Evolutionary conservation across 2,113 vertebrate genomes (phyloP).

Genomic region (Chaetops frenatus): DNA sequence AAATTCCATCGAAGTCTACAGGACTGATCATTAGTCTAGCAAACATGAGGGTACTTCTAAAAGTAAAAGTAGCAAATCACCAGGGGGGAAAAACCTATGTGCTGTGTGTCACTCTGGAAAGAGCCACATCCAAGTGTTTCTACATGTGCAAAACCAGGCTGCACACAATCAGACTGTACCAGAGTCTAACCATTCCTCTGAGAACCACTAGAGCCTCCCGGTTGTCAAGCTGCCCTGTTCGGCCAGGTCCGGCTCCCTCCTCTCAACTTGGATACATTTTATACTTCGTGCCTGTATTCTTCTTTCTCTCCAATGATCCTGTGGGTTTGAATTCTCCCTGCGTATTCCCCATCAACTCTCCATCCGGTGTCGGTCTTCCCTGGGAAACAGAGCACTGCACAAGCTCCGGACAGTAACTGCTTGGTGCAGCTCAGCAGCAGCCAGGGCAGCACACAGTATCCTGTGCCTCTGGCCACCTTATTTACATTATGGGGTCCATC

Average conservation of each 20-base stretch:
- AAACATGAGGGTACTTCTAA: neutral
- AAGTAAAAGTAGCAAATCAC: neutral
- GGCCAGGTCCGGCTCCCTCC: neutral
- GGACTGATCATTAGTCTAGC: neutral
- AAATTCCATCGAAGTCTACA: neutral
- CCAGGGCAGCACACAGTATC: rapidly evolving
- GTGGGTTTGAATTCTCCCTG: neutral
- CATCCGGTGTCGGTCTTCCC: neutral
- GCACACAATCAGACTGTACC: neutral
- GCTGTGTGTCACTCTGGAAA: neutral
- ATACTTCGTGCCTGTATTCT: neutral
- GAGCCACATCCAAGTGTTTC: neutral
- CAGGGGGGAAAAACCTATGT: rapidly evolving
- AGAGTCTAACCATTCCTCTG: neutral
- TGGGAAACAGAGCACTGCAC: neutral
- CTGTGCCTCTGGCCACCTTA: neutral
- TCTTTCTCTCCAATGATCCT: neutral
- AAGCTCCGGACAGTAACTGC: neutral
- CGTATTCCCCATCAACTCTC: neutral
- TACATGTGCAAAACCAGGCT: rapidly evolving
- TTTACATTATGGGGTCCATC: neutral
- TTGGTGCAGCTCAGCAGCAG: neutral
- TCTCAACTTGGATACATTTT: rapidly evolving
- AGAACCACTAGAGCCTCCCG: neutral
- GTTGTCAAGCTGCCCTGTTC: neutral